Evolutionary conservation across 37 sponge, comb jelly and placozoan species (phyloP), one percentile per base, ranked within the genome.

Genomic region (Tethya wilhelma): DNA sequence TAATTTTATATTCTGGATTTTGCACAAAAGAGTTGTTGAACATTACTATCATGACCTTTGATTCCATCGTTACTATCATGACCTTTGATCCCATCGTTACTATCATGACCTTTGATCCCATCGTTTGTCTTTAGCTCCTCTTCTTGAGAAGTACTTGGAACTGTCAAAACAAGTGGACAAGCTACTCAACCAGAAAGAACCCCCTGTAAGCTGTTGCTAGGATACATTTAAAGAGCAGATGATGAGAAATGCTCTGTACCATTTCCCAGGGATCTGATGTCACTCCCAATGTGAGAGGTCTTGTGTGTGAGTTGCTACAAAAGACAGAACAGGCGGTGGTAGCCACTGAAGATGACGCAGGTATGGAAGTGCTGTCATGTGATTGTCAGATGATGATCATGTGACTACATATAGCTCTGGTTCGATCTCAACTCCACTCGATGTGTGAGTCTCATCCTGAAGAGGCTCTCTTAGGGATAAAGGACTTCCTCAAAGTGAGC

Each of bases 401-500:
- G 6, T 67, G n/a, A n/a, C n/a, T n/a, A n/a, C n/a, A n/a, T n/a
- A n/a, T 64, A 81, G 75, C 45, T 4, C 67, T 29, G 31, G 17
- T 67, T 19, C 38, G 59, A 56, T 34, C 76, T 0, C 43, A 74
- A 38, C 32, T 89, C 41, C 84, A 83, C 65, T 60, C 53, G 0
- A 59, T 89, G 30, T 66, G 60, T 7, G 38, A 76, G 67, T 14
- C 44, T 1, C 38, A 71, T 14, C 84, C 90, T 14, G 41, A 66
- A n/a, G 79, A 89, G 28, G 71, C 72, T 3, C 74, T 89, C 11
- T 23, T 32, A 17, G 79, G 85, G 3, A 79, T 89, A 29, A 89
- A 42, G 64, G 74, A 73, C 29, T 89, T 77, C 69, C 64, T 89
- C 32, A n/a, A n/a, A n/a, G 59, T 4, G 59, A 58, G 59, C 5